phyloP scores from a whole-genome alignment of 2,888 invertebrate species.

The Aricia artaxerxes region DNA sequence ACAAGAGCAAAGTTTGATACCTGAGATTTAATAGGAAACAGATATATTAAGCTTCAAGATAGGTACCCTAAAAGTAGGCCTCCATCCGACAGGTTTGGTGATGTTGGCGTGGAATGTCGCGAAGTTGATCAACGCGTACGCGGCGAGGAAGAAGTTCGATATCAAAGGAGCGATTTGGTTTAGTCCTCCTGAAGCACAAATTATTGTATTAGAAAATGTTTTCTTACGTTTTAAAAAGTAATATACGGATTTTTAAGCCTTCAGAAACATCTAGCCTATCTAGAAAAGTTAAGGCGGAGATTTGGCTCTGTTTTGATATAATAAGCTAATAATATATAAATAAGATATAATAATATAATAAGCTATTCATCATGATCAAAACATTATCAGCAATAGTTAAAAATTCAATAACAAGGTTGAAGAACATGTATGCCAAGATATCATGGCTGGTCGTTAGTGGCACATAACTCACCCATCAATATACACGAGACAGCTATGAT shows the following conservation, averaged over 20 bases:
- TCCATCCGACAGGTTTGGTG: constrained; percentile 93
- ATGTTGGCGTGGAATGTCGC: constrained; percentile 96
- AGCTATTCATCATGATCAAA: too few species aligned
- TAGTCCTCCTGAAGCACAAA: constrained; percentile 84
- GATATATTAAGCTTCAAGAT: not conserved
- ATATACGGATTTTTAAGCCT: too few species aligned
- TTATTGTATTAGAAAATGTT: too few species aligned
- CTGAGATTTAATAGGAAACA: not conserved
- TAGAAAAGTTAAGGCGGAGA: too few species aligned
- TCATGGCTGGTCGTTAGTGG: not conserved
- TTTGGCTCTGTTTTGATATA: too few species aligned
- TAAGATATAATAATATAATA: too few species aligned
- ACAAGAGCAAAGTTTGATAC: not conserved
- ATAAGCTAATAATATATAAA: too few species aligned
- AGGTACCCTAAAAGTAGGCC: constrained; percentile 91
- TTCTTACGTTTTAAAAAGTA: too few species aligned
- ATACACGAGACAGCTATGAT: constrained; percentile 92
- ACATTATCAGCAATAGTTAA: too few species aligned
- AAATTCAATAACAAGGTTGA: too few species aligned
- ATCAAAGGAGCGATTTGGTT: constrained; percentile 95
- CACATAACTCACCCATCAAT: constrained; percentile 86
- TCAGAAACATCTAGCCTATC: too few species aligned
- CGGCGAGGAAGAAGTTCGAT: constrained; percentile 96
- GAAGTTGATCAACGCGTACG: constrained; percentile 96
- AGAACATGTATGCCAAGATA: too few species aligned